Percentiles rank a stretch among this genome's conserved stretches.
These are phyloP conservation scores for Lindbergichthys nudifrons DNA, from an alignment of 2,797 vertebrate genomes.

Conservation along the genomic window DNA sequence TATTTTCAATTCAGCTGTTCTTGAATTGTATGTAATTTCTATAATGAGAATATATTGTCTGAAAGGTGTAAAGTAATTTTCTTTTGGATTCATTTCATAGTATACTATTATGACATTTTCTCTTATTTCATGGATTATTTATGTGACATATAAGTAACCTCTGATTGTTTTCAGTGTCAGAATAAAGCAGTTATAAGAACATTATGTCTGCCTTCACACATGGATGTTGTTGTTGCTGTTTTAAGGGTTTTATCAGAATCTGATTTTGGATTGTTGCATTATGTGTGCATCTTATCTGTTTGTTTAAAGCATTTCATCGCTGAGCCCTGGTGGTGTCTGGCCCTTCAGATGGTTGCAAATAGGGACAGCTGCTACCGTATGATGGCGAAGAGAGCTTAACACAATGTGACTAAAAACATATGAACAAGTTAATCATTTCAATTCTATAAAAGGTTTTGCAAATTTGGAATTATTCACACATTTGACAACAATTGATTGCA, in stretches of 20 bases:
- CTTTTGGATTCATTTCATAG: conserved; percentile 70
- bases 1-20: conserved; percentile 80
- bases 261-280: not conserved
- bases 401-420: not conserved
- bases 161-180: conserved; percentile 84
- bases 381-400: not conserved
- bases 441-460: not conserved
- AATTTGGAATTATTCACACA: not conserved
- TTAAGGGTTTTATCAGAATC: conserved; percentile 8
- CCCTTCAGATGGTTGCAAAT: not conserved
- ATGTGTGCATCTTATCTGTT: not conserved
- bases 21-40: conserved; percentile 81
- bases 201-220: conserved; percentile 62
- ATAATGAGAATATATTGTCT: conserved; percentile 78
- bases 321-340: not conserved
- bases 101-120: conserved; percentile 66
- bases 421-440: no score
- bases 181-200: conserved; percentile 80
- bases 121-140: conserved; percentile 69
- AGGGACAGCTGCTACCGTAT: no score
- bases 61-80: conserved; percentile 76
- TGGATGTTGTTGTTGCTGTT: conserved; percentile 56
- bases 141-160: conserved; percentile 81
- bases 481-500: no score
- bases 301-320: not conserved